Evolutionary conservation across 2,113 vertebrate genomes (phyloP), one percentile per base, ranked within the genome.

Genomic region (Oplegnathus fasciatus): DNA sequence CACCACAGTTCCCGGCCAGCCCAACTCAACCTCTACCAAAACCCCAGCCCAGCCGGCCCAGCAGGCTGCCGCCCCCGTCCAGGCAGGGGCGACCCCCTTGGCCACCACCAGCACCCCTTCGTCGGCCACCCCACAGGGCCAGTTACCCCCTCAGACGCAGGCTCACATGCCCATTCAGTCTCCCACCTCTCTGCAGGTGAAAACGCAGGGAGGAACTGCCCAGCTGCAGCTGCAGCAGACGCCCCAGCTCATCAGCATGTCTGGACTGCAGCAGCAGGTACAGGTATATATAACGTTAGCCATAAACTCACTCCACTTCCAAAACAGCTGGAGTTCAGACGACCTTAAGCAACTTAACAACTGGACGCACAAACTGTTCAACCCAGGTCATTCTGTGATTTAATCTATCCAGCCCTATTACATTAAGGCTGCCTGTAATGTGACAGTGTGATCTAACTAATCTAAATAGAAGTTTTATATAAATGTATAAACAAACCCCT

Each of bases 241-340:
- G 32, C 95, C 95, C 3, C 97, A 97, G 85, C 92, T 98, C 82
- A 95, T 94, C 89, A 95, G 96, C 80, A 91, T 97, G 92, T 96
- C 97, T 58, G 97, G 96, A 90, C 96, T 98, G 71, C 97, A 96
- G 92, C 96, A 96, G 76, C 98, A 96, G 95, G 97, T 97, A 85
- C 95, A 96, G 86, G 91, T 92, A 82, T 3, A 50, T 64, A 42
- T 54, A 66, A 24, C 15, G 0, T 54, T 54, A n/a, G 30, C 17
- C 15, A 17, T 13, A 7, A 50, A 30, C 17, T 18, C 13, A 17
- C 2, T 20, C 10, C 60, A 57, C 17, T 15, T 2, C 24, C 26
- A 24, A n/a, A 72, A 52, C 34, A 14, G 6, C 40, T 34, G 46
- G 55, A 46, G 24, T 10, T 46, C 9, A 24, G 17, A 37, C 6